Evolutionary conservation across 2,113 vertebrate genomes (phyloP), one percentile per base, ranked within the genome.

Genomic region (Deroptyus accipitrinus): DNA sequence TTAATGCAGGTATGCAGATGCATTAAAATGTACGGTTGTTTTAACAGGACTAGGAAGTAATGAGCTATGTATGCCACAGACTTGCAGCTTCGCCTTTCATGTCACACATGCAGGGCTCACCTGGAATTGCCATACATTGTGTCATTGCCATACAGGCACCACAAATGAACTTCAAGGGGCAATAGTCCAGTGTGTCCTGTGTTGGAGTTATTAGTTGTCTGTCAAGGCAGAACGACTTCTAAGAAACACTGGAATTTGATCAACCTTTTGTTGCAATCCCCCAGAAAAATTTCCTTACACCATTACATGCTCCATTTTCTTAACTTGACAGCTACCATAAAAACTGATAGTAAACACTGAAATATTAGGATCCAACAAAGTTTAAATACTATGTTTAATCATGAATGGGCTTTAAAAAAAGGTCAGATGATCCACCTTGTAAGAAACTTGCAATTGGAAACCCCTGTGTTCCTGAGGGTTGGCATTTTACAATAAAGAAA

Each of bases 51-150:
- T 27, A 12, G 76, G 86, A 24, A 17, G 27, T 8, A 22, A 16
- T 20, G 46, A 62, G 55, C 59, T 69, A 2, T 3, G 0, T n/a
- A 37, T 54, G 66, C n/a, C 66, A 25, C 33, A 13, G 66, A 59
- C 27, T 20, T 42, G 31, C 59, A 66, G 9, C 51, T 72, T 17
- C 20, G 3, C 31, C 30, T 0, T 5, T 5, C 1, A 1, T 1
- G 12, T 76, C 63, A 30, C 62, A 54, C 12, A 1, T 1, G 3
- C 6, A 20, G 70, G 70, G 28, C 2, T 4, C 37, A 4, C 44
- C 61, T 31, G 89, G 72, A 44, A 19, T 7, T 25, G 75, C 59
- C 33, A 2, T 11, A 13, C 0, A 0, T 61, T 59, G 7, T 4
- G 1, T 49, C 59, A 6, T 2, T n/a, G 80, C 57, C 48, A 7